Base-by-base conservation (phyloP, 2,113 vertebrate genomes). In the Synodontis membranacea region DNA sequence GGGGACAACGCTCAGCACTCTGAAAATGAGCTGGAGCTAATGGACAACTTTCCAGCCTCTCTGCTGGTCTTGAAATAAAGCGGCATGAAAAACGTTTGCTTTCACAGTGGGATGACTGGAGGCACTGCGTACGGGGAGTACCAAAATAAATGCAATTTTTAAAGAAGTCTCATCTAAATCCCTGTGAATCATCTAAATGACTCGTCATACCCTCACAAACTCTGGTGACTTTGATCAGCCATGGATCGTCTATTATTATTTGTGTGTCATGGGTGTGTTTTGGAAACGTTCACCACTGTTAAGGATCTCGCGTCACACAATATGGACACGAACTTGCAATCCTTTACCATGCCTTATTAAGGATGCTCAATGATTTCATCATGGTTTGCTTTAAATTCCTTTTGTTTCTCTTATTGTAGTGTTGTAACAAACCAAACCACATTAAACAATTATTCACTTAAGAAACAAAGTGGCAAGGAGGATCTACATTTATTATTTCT, bases 391-490 rank as follows among this genome's bases (percentile, higher is more conserved):
- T 86, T 88, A 9, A 37, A 85, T 91, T 90, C 31, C 31, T 88
- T 88, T 84, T 21, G 68, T 82, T 15, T 90, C 60, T 90, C 85
- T 89, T 89, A 78, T 80, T 91, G 89, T 92, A 94, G 91, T 92
- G 89, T 92, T 91, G 91, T 92, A 91, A 89, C 92, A 88, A 89
- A 87, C 86, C 56, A 58, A 76, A 88, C 58, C 86, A 76, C 88
- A 80, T 66, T 84, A 70, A 86, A 90, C 84, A 37, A 81, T 76
- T 87, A 85, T 89, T 90, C 76, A 88, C 72, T 79, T 86, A 83
- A 75, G 66, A 31, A 85, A 64, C 54, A 82, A 83, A 76, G 84
- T 82, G 70, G 86, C 56, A 58, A 85, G 19, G 70, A 83, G 39
- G 34, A 52, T 80, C 39, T 34, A 46, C n/a, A 34, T 52, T 23